A percentile compares a stretch with the other conserved stretches of the same genome.
Evolutionary conservation across 2,113 vertebrate genomes (phyloP).

Genomic region (Acanthochromis polyacanthus): DNA sequence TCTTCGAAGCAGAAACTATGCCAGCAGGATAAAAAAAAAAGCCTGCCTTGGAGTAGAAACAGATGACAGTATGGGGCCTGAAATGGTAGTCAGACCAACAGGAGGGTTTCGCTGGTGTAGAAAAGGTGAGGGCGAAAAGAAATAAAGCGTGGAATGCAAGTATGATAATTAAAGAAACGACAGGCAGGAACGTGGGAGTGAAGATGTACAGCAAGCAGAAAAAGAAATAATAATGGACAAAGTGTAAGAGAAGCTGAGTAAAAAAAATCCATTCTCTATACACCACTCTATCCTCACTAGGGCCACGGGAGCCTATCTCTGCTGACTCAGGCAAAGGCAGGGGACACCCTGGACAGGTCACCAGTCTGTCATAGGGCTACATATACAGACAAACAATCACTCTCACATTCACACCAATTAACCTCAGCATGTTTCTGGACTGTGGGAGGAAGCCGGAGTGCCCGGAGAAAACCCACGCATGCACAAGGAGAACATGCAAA

Average conservation of each 20-base stretch:
- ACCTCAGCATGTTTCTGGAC: no score
- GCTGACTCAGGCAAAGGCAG: no score
- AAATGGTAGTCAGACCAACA: background rate
- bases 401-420: no score
- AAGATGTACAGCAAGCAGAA: background rate
- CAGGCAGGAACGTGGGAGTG: background rate
- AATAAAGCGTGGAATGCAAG: slow-evolving; percentile 3
- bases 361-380: no score
- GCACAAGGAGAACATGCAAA: no score
- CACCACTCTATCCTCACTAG: no score
- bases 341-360: no score
- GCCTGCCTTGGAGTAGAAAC: background rate
- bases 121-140: background rate
- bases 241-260: background rate
- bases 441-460: no score
- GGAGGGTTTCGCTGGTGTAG: background rate
- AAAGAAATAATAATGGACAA: background rate
- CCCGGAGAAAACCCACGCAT: no score
- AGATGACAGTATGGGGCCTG: background rate
- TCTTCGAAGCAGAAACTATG: background rate
- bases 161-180: slow-evolving; percentile 23
- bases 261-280: no score
- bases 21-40: background rate
- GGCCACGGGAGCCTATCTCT: no score
- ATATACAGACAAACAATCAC: no score